phyloP scores from a whole-genome alignment of 1,140 invertebrate genomes.

The Magallana gigas region DNA sequence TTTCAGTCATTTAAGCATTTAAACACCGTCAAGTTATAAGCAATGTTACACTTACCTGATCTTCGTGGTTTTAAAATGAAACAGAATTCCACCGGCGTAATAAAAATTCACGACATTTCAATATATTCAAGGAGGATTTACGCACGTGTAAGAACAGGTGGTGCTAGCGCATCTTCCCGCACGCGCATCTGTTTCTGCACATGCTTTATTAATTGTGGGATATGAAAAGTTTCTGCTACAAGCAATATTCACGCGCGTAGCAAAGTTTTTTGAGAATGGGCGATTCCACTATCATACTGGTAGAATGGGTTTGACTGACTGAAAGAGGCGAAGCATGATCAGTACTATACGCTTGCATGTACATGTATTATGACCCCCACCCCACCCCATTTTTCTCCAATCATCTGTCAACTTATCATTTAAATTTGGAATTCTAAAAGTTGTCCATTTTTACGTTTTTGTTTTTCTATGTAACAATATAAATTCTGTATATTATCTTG shows the following conservation, averaged over 20 bases:
- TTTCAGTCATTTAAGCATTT: too few relatives aligned
- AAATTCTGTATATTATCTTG: too few relatives aligned
- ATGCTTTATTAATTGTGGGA: constrained; percentile 25
- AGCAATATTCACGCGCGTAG: background rate
- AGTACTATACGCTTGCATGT: too few relatives aligned
- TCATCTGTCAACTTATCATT: too few relatives aligned
- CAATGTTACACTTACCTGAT: background rate
- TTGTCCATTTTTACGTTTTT: too few relatives aligned
- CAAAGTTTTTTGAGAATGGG: background rate
- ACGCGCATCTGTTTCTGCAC: constrained; percentile 25
- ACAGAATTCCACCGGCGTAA: constrained; percentile 3
- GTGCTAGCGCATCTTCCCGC: constrained; percentile 2
- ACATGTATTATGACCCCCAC: too few relatives aligned
- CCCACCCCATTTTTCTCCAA: too few relatives aligned
- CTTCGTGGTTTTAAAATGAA: background rate
- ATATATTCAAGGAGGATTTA: background rate
- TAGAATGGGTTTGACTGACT: background rate
- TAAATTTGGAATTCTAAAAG: too few relatives aligned
- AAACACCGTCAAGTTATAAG: too few relatives aligned
- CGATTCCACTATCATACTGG: background rate
- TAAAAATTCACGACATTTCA: background rate
- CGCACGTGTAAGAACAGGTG: constrained; percentile 31
- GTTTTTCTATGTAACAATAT: too few relatives aligned
- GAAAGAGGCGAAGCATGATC: too few relatives aligned
- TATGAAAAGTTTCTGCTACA: constrained; percentile 14